These are phyloP conservation scores for Rattus rattus DNA, from an alignment of 2,113 vertebrate genomes.

Conservation along the genomic window DNA sequence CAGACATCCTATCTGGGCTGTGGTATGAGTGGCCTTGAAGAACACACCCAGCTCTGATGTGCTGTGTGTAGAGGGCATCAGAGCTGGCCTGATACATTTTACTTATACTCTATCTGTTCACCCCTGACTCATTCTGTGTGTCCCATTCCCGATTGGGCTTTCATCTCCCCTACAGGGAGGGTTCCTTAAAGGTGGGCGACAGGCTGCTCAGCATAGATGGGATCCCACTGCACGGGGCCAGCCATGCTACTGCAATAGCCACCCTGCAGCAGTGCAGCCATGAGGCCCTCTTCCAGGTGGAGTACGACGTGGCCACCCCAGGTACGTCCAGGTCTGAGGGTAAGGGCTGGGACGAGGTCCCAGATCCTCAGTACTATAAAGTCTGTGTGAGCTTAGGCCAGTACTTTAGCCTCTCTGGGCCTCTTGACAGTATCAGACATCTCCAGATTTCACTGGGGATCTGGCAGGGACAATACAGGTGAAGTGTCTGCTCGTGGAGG, in stretches of 20 bases:
- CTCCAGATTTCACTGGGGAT: neutral
- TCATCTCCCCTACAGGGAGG: slow-evolving; percentile 89
- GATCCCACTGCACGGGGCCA: slow-evolving; percentile 93
- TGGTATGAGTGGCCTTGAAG: neutral
- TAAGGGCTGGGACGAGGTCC: neutral
- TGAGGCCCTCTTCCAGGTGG: slow-evolving; percentile 96
- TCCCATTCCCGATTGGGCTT: too few species aligned
- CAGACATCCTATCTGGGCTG: neutral
- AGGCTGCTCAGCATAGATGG: slow-evolving; percentile 95
- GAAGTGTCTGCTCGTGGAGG: neutral
- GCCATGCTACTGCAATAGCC: slow-evolving; percentile 92
- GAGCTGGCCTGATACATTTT: neutral
- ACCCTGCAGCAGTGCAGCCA: slow-evolving; percentile 94
- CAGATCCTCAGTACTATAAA: neutral
- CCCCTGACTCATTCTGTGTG: neutral
- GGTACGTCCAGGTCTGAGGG: slow-evolving; percentile 86
- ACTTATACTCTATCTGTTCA: neutral
- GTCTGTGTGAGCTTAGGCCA: neutral
- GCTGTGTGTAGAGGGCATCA: neutral
- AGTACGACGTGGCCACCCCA: slow-evolving; percentile 96
- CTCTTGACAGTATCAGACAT: neutral
- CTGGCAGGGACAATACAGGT: neutral
- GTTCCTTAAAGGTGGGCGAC: slow-evolving; percentile 95
- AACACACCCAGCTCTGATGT: neutral
- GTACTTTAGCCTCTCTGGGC: neutral